Base-by-base conservation (phyloP, 2,888 invertebrate species). In the Andrena trimmerana region DNA sequence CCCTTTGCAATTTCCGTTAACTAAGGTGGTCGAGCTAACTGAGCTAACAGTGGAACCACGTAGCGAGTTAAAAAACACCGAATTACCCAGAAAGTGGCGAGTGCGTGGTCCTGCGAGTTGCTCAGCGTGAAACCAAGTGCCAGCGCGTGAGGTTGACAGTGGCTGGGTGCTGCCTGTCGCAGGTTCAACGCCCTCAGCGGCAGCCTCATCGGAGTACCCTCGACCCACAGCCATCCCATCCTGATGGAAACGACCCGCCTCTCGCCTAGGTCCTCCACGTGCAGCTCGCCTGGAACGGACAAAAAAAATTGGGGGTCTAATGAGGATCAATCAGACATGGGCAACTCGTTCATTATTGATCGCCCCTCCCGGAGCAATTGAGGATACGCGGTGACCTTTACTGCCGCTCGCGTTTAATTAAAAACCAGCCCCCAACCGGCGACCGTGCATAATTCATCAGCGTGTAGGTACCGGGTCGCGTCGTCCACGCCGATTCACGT, bases 161-260 rank as follows among this genome's bases (percentile, higher is more conserved):
- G 89, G 71, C 91, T 92, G 24, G 93, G 90, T 48, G 90, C 83
- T 36, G 94, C 93, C 82, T 94, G 94, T 31, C 92, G 92, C 20
- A 94, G 91, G 88, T 94, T 94, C 83, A 94, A 90, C 29, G 94
- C 93, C 84, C 94, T 91, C 82, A 94, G 81, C 2, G 94, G 91
- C 74, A 94, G 81, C 73, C 91, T 90, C 93, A 93, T 94, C 76
- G 92, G 91, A 20, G 93, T 93, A 72, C 92, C 92, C 85, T 94
- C 94, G 79, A 94, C 94, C 94, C 94, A 94, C 66, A 94, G 87
- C 92, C 92, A 94, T 52, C 94, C 94, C 94, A 94, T 94, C 76
- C 93, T 90, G 86, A 94, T 93, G 83, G 91, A 92, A 67, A 94
- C 93, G 84, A 91, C 92, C 84, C 92, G 90, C 67, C 92, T 91